phyloP scores from a whole-genome alignment of 2,797 vertebrate genomes.

The Hoplostethus mediterraneus region DNA sequence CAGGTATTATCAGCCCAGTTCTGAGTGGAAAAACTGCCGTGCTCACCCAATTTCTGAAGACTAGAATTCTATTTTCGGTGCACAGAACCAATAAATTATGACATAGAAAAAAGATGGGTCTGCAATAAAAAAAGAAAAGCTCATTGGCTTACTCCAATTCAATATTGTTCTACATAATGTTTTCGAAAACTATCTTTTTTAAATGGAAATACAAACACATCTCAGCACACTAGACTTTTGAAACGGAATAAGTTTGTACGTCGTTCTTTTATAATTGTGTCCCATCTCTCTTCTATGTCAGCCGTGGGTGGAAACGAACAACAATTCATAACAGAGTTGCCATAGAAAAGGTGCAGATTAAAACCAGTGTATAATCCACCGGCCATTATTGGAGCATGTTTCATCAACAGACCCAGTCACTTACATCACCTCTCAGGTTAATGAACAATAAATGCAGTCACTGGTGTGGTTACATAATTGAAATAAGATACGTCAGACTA shows the following conservation, averaged over 20 bases:
- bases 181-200: not conserved
- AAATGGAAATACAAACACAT: not conserved
- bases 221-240: not conserved
- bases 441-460: conserved; percentile 1
- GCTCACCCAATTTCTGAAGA: not conserved
- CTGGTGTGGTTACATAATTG: not conserved
- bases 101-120: not conserved
- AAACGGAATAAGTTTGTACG: not conserved
- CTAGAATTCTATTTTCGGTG: not conserved
- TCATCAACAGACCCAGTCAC: not conserved
- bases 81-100: not conserved
- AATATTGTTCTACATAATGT: not conserved
- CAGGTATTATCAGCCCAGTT: not conserved
- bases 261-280: not conserved
- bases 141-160: no score
- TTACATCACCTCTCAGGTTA: not conserved
- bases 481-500: conserved; percentile 10
- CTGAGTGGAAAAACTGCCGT: not conserved
- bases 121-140: no score
- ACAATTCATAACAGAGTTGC: not conserved
- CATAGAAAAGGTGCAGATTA: not conserved
- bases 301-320: not conserved
- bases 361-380: not conserved
- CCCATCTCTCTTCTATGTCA: not conserved
- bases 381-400: not conserved